These are phyloP conservation scores for Nemopilema nomurai DNA, from an alignment of 30 jellyfish, hydroid and myxozoan genomes.

Conservation along the genomic window DNA sequence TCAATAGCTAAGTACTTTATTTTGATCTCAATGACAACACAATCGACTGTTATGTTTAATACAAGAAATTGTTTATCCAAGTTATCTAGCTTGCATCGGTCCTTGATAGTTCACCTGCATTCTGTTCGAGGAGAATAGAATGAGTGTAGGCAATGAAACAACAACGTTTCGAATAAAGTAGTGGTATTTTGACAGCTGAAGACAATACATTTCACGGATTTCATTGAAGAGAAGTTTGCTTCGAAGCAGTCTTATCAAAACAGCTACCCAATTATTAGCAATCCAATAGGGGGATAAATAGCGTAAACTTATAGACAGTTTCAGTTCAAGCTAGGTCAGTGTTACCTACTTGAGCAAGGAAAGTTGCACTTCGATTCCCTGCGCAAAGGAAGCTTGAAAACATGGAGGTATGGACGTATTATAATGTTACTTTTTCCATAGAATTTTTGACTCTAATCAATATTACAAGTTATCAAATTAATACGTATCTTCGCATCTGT, in stretches of 20 bases:
- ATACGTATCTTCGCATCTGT: too few species aligned
- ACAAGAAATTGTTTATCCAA: too few species aligned
- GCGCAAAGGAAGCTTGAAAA: not conserved
- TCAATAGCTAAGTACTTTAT: too few species aligned
- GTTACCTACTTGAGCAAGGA: constrained; percentile 22
- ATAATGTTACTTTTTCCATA: not conserved
- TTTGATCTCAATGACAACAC: too few species aligned
- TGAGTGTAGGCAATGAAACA: not conserved
- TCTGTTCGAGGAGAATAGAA: not conserved
- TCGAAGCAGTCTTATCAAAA: not conserved
- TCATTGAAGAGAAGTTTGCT: not conserved
- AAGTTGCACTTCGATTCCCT: not conserved
- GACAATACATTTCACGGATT: not conserved
- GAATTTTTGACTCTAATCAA: too few species aligned
- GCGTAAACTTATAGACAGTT: not conserved
- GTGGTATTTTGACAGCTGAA: not conserved
- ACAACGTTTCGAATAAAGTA: not conserved
- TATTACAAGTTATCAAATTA: too few species aligned
- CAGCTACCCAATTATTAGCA: constrained; percentile 30
- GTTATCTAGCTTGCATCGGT: not conserved
- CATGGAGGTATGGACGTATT: constrained; percentile 31
- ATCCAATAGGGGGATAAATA: constrained; percentile 2
- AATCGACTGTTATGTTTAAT: too few species aligned
- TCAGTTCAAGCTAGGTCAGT: constrained; percentile 52
- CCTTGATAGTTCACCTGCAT: not conserved